Conservation (phyloP, 2,888 invertebrate genomes). For the Synergus japonicus region DNA sequence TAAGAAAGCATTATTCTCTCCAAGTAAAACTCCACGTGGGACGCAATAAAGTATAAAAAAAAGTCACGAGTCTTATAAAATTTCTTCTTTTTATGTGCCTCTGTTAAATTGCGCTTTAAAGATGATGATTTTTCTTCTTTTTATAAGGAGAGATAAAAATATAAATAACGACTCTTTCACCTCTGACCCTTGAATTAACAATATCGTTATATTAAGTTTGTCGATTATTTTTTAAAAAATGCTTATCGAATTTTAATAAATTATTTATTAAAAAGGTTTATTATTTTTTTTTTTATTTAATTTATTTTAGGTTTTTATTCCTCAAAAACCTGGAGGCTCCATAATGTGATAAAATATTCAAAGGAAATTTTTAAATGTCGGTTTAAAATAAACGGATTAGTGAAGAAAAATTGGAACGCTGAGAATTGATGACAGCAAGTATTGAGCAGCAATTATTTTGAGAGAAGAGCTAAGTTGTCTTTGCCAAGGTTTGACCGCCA, state of each 20-base stretch:
- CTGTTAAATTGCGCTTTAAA: neutral
- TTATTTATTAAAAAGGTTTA: no score
- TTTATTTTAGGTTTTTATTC: no score
- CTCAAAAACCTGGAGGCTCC: no score
- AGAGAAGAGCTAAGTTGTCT: neutral
- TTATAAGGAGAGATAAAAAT: no score
- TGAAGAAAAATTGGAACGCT: neutral
- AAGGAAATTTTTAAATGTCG: neutral
- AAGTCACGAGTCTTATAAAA: neutral
- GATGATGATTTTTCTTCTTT: neutral
- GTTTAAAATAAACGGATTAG: neutral
- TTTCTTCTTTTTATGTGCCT: neutral
- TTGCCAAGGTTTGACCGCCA: neutral
- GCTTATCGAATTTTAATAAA: no score
- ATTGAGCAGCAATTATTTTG: neutral
- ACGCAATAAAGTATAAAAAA: neutral
- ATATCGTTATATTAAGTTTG: no score
- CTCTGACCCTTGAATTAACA: no score
- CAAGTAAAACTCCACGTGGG: neutral
- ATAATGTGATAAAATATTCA: neutral
- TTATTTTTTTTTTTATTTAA: no score
- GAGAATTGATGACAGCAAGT: neutral
- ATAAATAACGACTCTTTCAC: no score
- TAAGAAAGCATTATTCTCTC: neutral
- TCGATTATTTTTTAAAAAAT: no score